A percentile compares a stretch with the other conserved stretches of the same genome.
Evolutionary conservation across 2,888 invertebrate genomes (phyloP).

Genomic region (Scaptomyza tumidula): DNA sequence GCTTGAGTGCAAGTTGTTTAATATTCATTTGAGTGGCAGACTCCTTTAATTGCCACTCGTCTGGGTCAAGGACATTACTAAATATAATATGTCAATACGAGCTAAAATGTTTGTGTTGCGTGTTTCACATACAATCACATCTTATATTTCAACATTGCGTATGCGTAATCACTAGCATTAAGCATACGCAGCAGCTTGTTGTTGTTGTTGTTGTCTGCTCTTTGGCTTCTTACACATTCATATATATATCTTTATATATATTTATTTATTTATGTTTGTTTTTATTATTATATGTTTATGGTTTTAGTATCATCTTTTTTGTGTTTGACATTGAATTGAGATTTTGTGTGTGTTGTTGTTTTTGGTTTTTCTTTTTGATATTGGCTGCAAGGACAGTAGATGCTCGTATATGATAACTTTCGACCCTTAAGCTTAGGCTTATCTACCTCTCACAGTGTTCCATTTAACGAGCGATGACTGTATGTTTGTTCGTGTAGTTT

Average conservation of each 20-base stretch:
- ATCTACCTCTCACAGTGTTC: not conserved
- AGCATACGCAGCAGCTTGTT: conserved; percentile 52
- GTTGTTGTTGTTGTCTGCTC: not conserved
- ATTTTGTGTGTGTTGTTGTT: conserved; percentile 5
- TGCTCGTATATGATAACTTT: not conserved
- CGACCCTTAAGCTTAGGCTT: not conserved
- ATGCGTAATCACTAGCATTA: conserved; percentile 68
- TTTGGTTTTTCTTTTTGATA: conserved; percentile 6
- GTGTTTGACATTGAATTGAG: conserved; percentile 30
- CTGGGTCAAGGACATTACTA: conserved; percentile 39
- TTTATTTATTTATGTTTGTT: not conserved
- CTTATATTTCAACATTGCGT: conserved; percentile 52
- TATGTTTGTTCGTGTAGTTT: not conserved
- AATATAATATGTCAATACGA: conserved; percentile 9
- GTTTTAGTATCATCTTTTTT: not conserved
- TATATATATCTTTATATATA: not conserved
- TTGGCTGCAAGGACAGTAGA: conserved; percentile 14
- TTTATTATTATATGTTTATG: not conserved
- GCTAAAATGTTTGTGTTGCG: conserved; percentile 3
- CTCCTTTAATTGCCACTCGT: conserved; percentile 2
- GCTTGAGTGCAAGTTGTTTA: not conserved
- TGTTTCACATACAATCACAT: conserved; percentile 20
- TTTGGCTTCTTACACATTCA: too few species aligned
- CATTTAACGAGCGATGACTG: conserved; percentile 4
- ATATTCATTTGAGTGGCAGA: conserved; percentile 5